These are phyloP conservation scores for Drosophila nebulosa DNA, from an alignment of 1,140 invertebrate species.

Conservation along the genomic window DNA sequence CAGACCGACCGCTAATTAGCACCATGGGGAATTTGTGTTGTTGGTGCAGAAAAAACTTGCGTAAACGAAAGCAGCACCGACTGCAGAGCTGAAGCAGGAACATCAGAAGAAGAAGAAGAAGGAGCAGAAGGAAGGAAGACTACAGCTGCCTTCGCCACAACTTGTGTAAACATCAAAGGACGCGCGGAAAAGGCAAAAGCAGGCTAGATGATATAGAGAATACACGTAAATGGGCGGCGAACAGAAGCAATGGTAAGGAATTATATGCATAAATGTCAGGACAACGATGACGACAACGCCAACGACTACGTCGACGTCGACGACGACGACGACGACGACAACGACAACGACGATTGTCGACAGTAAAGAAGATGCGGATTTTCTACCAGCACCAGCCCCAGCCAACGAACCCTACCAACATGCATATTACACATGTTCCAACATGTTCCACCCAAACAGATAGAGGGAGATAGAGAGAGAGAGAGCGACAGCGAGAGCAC, in stretches of 20 bases:
- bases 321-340: not conserved
- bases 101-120: conserved; percentile 8
- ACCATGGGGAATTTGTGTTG: conserved; percentile 74
- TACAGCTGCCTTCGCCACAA: conserved; percentile 20
- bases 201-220: not conserved
- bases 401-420: conserved; percentile 5
- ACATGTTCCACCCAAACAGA: not conserved
- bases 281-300: conserved; percentile 18
- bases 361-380: not conserved
- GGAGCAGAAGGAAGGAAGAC: too few species aligned
- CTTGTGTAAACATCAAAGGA: conserved; percentile 77
- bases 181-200: conserved; percentile 5
- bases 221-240: not conserved
- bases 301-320: not conserved
- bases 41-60: conserved; percentile 56
- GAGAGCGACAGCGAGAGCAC: conserved; percentile 6
- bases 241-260: conserved; percentile 44
- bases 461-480: not conserved
- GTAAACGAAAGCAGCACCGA: conserved; percentile 53
- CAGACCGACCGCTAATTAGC: conserved; percentile 68
- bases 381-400: too few species aligned
- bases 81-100: not conserved
- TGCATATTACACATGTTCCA: conserved; percentile 16
- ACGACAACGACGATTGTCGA: not conserved
- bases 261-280: conserved; percentile 49